Base-by-base conservation (phyloP, 2,888 invertebrate genomes). In the Caradrina kadenii region DNA sequence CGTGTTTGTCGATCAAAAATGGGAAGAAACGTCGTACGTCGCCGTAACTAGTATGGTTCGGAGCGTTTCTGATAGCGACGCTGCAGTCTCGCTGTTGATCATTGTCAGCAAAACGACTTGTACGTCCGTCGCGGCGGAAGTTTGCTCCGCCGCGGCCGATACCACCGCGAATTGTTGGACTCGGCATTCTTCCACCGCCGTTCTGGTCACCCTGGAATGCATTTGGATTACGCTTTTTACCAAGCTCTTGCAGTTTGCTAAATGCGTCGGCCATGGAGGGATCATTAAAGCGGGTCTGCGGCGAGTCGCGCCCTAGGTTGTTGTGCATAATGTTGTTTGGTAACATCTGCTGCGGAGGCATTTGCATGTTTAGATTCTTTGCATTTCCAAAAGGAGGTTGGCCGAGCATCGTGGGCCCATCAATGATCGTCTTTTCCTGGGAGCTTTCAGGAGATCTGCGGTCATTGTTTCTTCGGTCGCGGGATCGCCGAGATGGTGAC, bases 21-120 rank as follows among this genome's bases (percentile, higher is more conserved):
- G 97, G 96, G 91, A 99, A 99, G 86, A 99, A 98, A 64, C 97
- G 97, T 15, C 98, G 96, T 0, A 99, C 96, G 87, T 99, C 99
- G 50, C 97, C 97, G 89, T 98, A 98, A 55, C 97, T 97, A 1
- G 98, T 97, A 84, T 96, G 97, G 21, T 97, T 96, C 6, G 98
- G 97, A 88, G 99, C 96, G 81, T 97, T 97, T 35, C 96, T 96
- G 7, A 98, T 95, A 84, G 98, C 97, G 2, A 99, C 96, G 88
- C 98, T 98, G 80, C 94, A 93, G 66, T 93, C 93, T 54, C 84
- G 86, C 65, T 76, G 81, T 42, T 85, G 90, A 2, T 80, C 84
- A 8, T 85, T 86, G 13, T 88, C 89, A 0, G 93, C 94, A 73
- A 94, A 95, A 17, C 94, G 90, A 45, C 90, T 86, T 6, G 80